Evolutionary conservation across 2,113 vertebrate genomes (phyloP).

Genomic region (Myotis davidii): DNA sequence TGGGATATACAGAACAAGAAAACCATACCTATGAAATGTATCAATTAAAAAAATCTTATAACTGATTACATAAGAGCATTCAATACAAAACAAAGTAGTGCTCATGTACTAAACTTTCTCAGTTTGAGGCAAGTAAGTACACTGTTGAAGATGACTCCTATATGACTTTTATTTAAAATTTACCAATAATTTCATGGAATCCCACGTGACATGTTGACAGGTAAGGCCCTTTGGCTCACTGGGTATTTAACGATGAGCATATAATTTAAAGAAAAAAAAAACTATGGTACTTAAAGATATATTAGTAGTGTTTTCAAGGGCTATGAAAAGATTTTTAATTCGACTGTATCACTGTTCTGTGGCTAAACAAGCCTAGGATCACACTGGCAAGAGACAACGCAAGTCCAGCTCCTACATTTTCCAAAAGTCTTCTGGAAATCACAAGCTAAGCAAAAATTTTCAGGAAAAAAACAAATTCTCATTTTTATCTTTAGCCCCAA

Average conservation of each 20-base stretch:
- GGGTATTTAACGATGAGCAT: background rate
- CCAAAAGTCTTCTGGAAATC: background rate
- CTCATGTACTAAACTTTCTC: background rate
- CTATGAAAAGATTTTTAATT: background rate
- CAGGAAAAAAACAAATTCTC: conserved; percentile 40
- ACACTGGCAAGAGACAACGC: background rate
- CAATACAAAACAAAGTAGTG: background rate
- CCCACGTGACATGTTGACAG: background rate
- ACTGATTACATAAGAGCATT: background rate
- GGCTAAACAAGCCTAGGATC: background rate
- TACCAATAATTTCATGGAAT: background rate
- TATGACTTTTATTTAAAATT: conserved; percentile 1
- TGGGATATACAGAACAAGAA: conserved; percentile 3
- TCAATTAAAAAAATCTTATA: background rate
- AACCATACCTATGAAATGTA: background rate
- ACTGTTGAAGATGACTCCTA: background rate
- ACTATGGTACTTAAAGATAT: background rate
- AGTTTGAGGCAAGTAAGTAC: background rate
- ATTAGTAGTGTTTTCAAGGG: background rate
- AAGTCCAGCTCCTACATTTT: background rate
- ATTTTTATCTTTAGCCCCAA: conserved; percentile 51
- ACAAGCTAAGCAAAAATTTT: conserved; percentile 46
- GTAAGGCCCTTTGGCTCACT: background rate
- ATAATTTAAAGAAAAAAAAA: conserved; percentile 25
- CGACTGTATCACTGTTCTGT: background rate